A percentile compares a stretch with the other conserved stretches of the same genome.
Conservation (phyloP, 2,888 invertebrate species). For the Oscheius sp. region DNA sequence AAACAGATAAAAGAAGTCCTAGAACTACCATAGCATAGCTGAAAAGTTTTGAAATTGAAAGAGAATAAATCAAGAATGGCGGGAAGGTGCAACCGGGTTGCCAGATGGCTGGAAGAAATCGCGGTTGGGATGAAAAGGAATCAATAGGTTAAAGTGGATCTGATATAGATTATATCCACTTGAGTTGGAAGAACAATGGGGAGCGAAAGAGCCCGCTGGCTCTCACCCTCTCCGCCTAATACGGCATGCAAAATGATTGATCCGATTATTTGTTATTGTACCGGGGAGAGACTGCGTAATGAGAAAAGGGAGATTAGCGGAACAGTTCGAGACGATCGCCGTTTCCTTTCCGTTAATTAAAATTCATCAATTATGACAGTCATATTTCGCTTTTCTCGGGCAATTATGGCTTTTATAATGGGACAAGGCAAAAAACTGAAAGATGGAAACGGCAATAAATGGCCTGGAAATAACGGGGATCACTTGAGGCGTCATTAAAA, state of each 20-base stretch:
- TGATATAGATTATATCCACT: conserved; percentile 27
- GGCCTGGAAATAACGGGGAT: not conserved
- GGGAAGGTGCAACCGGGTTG: conserved; percentile 20
- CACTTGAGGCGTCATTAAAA: not conserved
- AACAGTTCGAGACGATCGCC: not conserved
- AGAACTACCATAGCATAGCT: conserved; percentile 26
- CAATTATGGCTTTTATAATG: not conserved
- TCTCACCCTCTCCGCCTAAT: no score
- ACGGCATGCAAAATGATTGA: conserved; percentile 29
- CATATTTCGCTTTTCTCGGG: not conserved
- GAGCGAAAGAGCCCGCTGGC: no score
- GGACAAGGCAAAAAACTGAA: not conserved
- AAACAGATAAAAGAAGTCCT: not conserved
- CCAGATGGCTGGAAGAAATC: conserved; percentile 22
- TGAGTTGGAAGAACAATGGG: conserved; percentile 18
- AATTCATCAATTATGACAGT: conserved; percentile 6
- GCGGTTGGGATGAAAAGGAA: conserved; percentile 23
- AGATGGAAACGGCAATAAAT: not conserved
- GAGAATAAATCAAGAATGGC: not conserved
- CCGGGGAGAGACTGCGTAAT: conserved; percentile 11
- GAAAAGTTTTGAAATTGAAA: not conserved
- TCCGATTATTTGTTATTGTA: conserved; percentile 29
- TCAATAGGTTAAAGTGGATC: conserved; percentile 30
- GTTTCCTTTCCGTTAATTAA: not conserved
- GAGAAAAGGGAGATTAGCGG: not conserved